A percentile compares a stretch with the other conserved stretches of the same genome.
These are phyloP conservation scores for Teleogryllus oceanicus DNA, from an alignment of 2,888 invertebrate genomes.

Conservation along the genomic window DNA sequence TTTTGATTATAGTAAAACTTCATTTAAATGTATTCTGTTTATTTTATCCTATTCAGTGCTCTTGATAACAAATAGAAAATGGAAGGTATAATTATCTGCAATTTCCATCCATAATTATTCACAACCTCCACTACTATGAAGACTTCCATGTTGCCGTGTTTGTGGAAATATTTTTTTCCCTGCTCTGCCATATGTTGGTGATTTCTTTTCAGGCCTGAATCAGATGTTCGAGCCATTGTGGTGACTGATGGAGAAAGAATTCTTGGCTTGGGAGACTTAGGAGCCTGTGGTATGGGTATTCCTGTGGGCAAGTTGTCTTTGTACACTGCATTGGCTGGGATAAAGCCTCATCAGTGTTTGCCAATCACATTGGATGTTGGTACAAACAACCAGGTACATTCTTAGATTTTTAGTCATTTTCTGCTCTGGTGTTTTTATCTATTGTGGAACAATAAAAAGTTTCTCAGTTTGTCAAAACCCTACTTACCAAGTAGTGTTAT, in stretches of 20 bases:
- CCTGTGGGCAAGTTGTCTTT: slow-evolving; percentile 95
- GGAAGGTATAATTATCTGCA: background rate
- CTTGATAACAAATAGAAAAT: no score
- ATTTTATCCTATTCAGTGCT: no score
- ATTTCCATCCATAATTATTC: background rate
- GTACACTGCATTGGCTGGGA: slow-evolving; percentile 95
- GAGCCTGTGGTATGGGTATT: slow-evolving; percentile 97
- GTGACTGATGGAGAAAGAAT: slow-evolving; percentile 98
- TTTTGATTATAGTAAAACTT: no score
- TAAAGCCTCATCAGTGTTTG: slow-evolving; percentile 90
- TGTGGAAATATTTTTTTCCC: background rate
- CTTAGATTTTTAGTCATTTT: no score
- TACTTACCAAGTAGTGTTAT: no score
- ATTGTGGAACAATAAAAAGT: no score
- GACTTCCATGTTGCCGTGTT: background rate
- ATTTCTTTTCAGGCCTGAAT: slow-evolving; percentile 66
- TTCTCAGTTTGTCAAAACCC: no score
- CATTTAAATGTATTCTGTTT: no score
- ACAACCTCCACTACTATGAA: no score
- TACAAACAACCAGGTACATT: slow-evolving; percentile 80
- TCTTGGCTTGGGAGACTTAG: slow-evolving; percentile 92
- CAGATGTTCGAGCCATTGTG: slow-evolving; percentile 79
- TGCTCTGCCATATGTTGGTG: background rate
- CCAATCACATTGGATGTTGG: slow-evolving; percentile 94
- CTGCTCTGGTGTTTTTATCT: no score